Percentiles rank a stretch among this genome's conserved stretches.
Conservation (phyloP, 2,888 invertebrate genomes). For the Fragum whitleyi region DNA sequence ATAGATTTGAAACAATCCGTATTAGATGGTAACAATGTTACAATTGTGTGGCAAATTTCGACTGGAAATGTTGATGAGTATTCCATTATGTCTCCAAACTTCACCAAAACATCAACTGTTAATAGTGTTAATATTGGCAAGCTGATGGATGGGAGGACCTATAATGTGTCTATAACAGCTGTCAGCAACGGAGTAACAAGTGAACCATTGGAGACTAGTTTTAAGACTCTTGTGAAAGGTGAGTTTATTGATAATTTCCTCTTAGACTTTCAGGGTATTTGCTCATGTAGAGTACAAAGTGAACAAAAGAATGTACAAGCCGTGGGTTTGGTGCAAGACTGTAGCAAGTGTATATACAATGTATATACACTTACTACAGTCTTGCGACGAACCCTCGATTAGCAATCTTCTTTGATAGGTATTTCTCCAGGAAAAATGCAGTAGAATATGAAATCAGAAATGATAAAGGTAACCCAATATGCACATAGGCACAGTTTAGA, state of each 20-base stretch:
- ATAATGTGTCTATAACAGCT: constrained; percentile 2
- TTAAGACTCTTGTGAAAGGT: constrained; percentile 19
- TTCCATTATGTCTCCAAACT: background rate
- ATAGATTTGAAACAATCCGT: background rate
- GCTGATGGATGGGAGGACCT: constrained; percentile 1
- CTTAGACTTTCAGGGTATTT: background rate
- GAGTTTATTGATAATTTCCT: background rate
- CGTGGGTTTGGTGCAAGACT: background rate
- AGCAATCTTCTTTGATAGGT: no score
- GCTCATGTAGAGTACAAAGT: background rate
- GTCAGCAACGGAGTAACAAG: background rate
- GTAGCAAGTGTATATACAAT: no score
- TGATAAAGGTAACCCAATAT: no score
- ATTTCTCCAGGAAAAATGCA: background rate
- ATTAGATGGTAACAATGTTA: background rate
- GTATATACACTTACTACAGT: no score
- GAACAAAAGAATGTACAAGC: background rate
- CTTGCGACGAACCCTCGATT: no score
- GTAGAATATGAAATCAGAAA: no score
- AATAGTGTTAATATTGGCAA: background rate
- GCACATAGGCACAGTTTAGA: no score
- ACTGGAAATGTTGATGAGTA: constrained; percentile 8
- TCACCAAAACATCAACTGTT: background rate
- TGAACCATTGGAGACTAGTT: background rate
- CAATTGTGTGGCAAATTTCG: background rate